A percentile compares a stretch with the other conserved stretches of the same genome.
phyloP scores from a whole-genome alignment of 1,140 invertebrate genomes.

The Carcinoscorpius rotundicauda region DNA sequence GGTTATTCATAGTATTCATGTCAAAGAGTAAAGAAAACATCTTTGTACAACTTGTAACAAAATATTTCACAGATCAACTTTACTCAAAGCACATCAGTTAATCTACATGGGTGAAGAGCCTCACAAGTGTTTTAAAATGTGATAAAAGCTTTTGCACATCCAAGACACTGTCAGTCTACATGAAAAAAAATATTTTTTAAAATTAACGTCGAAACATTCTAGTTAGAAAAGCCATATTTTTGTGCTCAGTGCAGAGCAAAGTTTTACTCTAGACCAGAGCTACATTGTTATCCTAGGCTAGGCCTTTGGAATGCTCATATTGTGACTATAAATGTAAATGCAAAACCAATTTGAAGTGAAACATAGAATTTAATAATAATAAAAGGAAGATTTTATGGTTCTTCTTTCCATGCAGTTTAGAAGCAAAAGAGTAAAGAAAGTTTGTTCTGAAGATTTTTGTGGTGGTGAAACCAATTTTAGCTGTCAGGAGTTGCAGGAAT shows the following conservation, averaged over 20 bases:
- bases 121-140: constrained; percentile 58
- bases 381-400: constrained; percentile 32
- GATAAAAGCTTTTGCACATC: constrained; percentile 30
- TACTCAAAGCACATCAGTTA: constrained; percentile 29
- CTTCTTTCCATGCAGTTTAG: constrained; percentile 26
- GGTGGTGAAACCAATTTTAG: constrained; percentile 1
- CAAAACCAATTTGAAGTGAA: constrained; percentile 29
- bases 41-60: constrained; percentile 19
- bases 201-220: constrained; percentile 4
- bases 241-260: constrained; percentile 26
- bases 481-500: background rate
- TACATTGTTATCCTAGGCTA: constrained; percentile 23
- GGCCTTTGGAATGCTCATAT: constrained; percentile 26
- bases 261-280: constrained; percentile 26
- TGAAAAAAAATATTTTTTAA: constrained; percentile 24
- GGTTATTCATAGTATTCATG: constrained; percentile 13
- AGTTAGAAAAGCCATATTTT: constrained; percentile 25
- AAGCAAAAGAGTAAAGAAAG: background rate
- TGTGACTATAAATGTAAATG: constrained; percentile 29
- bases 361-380: constrained; percentile 28
- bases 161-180: constrained; percentile 26
- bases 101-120: constrained; percentile 58
- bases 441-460: background rate
- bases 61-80: constrained; percentile 17
- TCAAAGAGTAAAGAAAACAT: constrained; percentile 13